phyloP scores from a whole-genome alignment of 1,140 invertebrate species.

The Plectrocnemia conspersa region DNA sequence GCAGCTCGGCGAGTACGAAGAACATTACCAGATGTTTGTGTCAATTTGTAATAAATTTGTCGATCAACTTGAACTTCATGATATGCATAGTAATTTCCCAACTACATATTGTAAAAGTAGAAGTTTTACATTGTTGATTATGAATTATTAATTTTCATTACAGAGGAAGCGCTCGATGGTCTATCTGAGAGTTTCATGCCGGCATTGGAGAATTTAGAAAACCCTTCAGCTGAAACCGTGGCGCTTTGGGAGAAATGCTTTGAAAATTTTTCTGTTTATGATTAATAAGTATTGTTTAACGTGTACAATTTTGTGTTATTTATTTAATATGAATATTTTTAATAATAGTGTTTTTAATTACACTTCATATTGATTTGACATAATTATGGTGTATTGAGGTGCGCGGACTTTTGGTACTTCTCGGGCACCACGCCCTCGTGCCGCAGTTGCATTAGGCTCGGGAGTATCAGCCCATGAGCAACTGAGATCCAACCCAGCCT shows the following conservation, averaged over 20 bases:
- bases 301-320: background rate
- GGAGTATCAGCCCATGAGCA: no score
- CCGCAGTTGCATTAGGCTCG: no score
- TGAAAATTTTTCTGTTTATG: slow-evolving; percentile 31
- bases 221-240: slow-evolving; percentile 36
- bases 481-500: no score
- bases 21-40: slow-evolving; percentile 27
- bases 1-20: slow-evolving; percentile 16
- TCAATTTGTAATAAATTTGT: slow-evolving; percentile 8
- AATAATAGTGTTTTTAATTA: background rate
- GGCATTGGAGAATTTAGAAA: slow-evolving; percentile 35
- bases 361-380: background rate
- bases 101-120: background rate
- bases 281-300: slow-evolving; percentile 4
- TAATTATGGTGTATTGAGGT: no score
- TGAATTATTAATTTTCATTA: slow-evolving; percentile 19
- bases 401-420: no score
- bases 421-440: no score
- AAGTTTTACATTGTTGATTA: slow-evolving; percentile 5
- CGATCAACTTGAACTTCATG: slow-evolving; percentile 10
- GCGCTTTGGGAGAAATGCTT: slow-evolving; percentile 42
- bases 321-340: background rate
- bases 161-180: slow-evolving; percentile 41
- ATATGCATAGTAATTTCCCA: slow-evolving; percentile 28
- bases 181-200: slow-evolving; percentile 38